phyloP scores from a whole-genome alignment of 2,888 invertebrate species.

The Trichogramma evanescens region DNA sequence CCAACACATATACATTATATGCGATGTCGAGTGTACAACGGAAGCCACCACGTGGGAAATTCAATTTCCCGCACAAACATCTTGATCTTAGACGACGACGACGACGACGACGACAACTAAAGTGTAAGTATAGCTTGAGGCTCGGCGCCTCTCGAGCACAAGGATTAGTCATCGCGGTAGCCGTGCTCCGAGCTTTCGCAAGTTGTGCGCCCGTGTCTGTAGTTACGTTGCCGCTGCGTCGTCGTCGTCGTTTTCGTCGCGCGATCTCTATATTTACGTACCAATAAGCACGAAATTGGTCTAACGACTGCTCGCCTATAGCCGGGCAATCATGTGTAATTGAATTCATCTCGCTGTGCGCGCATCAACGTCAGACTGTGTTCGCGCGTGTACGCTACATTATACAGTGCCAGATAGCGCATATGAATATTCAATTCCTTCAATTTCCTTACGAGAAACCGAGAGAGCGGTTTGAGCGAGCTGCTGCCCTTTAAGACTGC shows the following conservation, averaged over 20 bases:
- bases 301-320: constrained; percentile 34
- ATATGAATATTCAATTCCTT: constrained; percentile 45
- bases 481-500: too few relatives aligned
- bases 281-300: constrained; percentile 46
- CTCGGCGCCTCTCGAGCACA: background rate
- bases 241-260: background rate
- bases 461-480: too few relatives aligned
- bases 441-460: constrained; percentile 29
- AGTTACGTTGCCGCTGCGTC: background rate
- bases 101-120: background rate
- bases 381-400: too few relatives aligned
- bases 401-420: constrained; percentile 4
- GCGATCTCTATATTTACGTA: constrained; percentile 37
- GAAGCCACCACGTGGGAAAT: constrained; percentile 20
- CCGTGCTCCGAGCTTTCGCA: background rate
- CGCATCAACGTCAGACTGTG: background rate
- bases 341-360: constrained; percentile 42
- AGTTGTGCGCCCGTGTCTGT: background rate
- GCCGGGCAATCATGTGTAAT: constrained; percentile 43
- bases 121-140: too few relatives aligned
- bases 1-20: background rate
- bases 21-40: constrained; percentile 9
- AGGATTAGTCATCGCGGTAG: background rate
- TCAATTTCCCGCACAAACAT: constrained; percentile 25
- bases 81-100: constrained; percentile 16